Evolutionary conservation across 2,888 invertebrate species (phyloP), one percentile per base, ranked within the genome.

Genomic region (Dysmachus trigonus): DNA sequence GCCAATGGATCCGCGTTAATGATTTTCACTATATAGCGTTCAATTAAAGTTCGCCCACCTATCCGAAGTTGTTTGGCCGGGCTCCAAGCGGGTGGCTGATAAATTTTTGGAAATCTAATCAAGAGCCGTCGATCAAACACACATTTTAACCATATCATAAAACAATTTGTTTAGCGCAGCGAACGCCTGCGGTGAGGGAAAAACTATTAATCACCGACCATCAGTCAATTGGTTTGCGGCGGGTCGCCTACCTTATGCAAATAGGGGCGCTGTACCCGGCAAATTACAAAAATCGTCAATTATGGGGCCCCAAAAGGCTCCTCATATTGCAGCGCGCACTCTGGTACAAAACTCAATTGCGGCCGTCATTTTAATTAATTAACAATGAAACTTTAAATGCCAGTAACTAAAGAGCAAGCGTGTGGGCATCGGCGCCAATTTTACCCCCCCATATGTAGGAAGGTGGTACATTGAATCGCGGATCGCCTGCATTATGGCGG

Each of bases 211-310:
- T 72, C 83, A 83, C 41, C 41, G 38, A 18, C 83, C 71, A 83
- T 83, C 83, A 83, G 41, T 83, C 83, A 83, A 83, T 83, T 53
- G 33, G 38, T 77, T 62, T 83, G 72, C 47, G 71, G 83, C 41
- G n/a, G 15, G 27, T 31, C 18, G 22, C 82, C 38, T 83, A 38
- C 72, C 83, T 31, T 83, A n/a, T 72, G 30, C 71, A 72, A 72
- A 41, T 41, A 83, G 38, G 41, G 72, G 41, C 33, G 41, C 33
- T 38, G 72, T 83, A n/a, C 53, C 83, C 83, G 33, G 33, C 47
- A 41, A 83, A 83, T 83, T 83, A 72, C 83, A 31, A 83, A 82
- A 83, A 72, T 72, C 83, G 83, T 83, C 72, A 83, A 83, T 83
- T 83, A 83, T 22, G 41, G 72, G 18, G 72, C 71, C 27, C 15